These are phyloP conservation scores for Microcebus murinus DNA, from an alignment of 2,113 vertebrate genomes.

Conservation along the genomic window DNA sequence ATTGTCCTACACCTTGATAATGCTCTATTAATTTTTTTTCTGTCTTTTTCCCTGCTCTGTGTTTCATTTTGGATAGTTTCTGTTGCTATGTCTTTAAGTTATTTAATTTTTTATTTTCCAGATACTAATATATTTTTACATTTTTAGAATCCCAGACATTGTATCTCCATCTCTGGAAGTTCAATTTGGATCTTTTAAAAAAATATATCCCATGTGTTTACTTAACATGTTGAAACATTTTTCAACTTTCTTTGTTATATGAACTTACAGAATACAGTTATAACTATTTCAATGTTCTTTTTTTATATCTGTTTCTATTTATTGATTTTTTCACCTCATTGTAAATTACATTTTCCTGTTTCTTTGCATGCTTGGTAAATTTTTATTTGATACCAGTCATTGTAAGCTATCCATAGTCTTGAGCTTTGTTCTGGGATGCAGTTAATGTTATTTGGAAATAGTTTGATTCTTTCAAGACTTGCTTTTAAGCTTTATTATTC, in stretches of 20 bases:
- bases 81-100: background rate
- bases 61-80: background rate
- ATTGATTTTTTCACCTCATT: background rate
- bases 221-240: background rate
- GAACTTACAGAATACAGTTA: background rate
- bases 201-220: background rate
- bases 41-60: background rate
- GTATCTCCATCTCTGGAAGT: background rate
- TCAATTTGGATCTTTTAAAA: background rate
- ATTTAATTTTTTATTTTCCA: background rate
- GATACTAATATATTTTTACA: background rate
- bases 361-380: background rate
- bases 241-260: background rate
- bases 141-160: background rate
- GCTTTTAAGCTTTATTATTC: background rate
- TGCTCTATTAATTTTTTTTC: background rate
- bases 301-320: background rate
- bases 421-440: background rate
- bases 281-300: background rate
- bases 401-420: background rate
- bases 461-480: background rate
- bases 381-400: background rate
- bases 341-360: background rate
- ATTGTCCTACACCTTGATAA: background rate
- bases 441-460: background rate